Conservation (phyloP, 2,888 invertebrate genomes). For the Endomychus coccineus region DNA sequence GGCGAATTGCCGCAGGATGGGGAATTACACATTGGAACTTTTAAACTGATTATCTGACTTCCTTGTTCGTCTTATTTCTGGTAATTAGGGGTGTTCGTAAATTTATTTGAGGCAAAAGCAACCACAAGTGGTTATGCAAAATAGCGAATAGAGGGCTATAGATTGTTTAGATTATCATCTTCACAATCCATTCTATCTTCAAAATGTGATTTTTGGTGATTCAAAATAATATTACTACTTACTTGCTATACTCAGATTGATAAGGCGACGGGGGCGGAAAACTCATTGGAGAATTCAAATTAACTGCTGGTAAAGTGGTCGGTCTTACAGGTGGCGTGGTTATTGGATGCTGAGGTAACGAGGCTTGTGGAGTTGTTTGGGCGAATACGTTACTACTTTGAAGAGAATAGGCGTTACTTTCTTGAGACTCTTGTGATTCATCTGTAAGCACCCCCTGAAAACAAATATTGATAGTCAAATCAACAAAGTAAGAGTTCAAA, state of each 20-base stretch:
- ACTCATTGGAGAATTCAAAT: slow-evolving; percentile 60
- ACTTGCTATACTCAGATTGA: slow-evolving; percentile 77
- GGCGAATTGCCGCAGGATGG: too few relatives aligned
- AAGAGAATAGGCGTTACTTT: slow-evolving; percentile 51
- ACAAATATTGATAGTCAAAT: slow-evolving; percentile 7
- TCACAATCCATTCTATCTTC: slow-evolving; percentile 2
- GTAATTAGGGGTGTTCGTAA: too few relatives aligned
- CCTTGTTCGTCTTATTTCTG: too few relatives aligned
- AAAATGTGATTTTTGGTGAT: background rate
- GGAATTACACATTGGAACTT: too few relatives aligned
- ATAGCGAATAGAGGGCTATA: slow-evolving; percentile 1
- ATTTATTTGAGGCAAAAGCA: too few relatives aligned
- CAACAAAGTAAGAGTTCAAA: background rate
- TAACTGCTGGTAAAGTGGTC: slow-evolving; percentile 43
- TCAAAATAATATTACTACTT: slow-evolving; percentile 33
- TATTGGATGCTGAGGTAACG: slow-evolving; percentile 23
- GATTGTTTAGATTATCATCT: slow-evolving; percentile 3
- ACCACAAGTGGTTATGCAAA: too few relatives aligned
- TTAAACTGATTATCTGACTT: too few relatives aligned
- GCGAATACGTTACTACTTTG: slow-evolving; percentile 11
- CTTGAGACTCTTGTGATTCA: slow-evolving; percentile 73
- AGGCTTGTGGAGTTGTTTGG: slow-evolving; percentile 11
- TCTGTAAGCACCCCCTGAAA: slow-evolving; percentile 69
- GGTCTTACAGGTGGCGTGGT: slow-evolving; percentile 39
- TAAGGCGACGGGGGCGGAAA: slow-evolving; percentile 71